Conservation (phyloP, 1,140 invertebrate species). For the Zaprionus tsacasi region DNA sequence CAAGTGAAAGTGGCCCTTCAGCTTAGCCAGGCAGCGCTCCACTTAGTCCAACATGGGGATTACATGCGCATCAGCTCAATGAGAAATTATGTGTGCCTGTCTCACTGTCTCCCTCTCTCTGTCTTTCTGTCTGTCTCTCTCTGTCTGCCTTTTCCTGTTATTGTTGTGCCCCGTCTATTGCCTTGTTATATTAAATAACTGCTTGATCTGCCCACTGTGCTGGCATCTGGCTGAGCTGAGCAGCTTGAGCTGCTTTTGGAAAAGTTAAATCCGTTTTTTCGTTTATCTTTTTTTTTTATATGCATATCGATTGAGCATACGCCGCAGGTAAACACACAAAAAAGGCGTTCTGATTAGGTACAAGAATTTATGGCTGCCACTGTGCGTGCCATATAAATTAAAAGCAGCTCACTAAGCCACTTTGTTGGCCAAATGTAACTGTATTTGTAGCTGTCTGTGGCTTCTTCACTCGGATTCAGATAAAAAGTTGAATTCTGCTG, state of each 20-base stretch:
- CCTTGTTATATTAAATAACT: conserved; percentile 27
- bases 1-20: conserved; percentile 46
- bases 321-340: conserved; percentile 43
- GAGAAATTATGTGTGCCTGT: conserved; percentile 68
- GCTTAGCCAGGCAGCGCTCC: conserved; percentile 27
- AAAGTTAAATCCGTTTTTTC: conserved; percentile 7
- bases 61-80: conserved; percentile 76
- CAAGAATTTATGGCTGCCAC: conserved; percentile 64
- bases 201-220: neutral
- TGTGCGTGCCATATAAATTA: conserved; percentile 66
- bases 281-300: conserved; percentile 5
- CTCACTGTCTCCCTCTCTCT: conserved; percentile 17
- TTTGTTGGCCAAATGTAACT: conserved; percentile 61
- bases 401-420: conserved; percentile 79
- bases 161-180: conserved; percentile 18
- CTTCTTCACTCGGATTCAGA: conserved; percentile 64
- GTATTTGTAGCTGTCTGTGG: conserved; percentile 9
- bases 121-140: conserved; percentile 4
- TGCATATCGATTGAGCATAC: conserved; percentile 30
- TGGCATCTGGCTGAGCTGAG: neutral
- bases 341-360: conserved; percentile 51
- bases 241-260: neutral
- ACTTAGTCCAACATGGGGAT: conserved; percentile 59
- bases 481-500: conserved; percentile 77
- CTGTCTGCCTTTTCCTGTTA: neutral